Evolutionary conservation across 1,140 invertebrate species (phyloP).

Genomic region (Atta colombica): DNA sequence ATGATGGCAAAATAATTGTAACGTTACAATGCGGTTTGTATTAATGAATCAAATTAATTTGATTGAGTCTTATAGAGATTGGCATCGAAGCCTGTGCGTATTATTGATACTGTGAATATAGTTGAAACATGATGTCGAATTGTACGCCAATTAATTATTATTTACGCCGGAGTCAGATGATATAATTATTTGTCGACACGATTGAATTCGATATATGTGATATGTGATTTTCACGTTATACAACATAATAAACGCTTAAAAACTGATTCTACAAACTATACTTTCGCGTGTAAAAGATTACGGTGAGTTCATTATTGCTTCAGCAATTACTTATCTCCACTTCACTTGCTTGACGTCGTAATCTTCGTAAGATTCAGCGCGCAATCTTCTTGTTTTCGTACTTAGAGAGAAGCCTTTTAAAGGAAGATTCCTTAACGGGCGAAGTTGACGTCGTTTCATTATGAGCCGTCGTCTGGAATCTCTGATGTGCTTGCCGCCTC

Average conservation of each 20-base stretch:
- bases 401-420: conserved; percentile 53
- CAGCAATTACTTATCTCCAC: conserved; percentile 52
- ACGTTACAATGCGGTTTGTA: conserved; percentile 54
- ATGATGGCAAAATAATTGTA: conserved; percentile 63
- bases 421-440: conserved; percentile 55
- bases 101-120: conserved; percentile 10
- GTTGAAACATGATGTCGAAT: conserved; percentile 40
- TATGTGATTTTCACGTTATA: background rate
- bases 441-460: conserved; percentile 70
- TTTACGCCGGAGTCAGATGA: conserved; percentile 15
- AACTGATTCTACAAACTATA: background rate
- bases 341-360: conserved; percentile 41
- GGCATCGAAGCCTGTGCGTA: conserved; percentile 5
- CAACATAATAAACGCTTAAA: background rate
- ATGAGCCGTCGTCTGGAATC: conserved; percentile 63
- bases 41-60: conserved; percentile 63
- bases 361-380: conserved; percentile 58
- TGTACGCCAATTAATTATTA: conserved; percentile 58
- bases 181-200: conserved; percentile 37
- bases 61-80: conserved; percentile 58
- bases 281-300: conserved; percentile 17
- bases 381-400: conserved; percentile 58
- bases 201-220: conserved; percentile 14
- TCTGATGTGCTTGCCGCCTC: conserved; percentile 69
- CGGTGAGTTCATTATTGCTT: conserved; percentile 43